Percentiles rank a stretch among this genome's conserved stretches.
phyloP scores from a whole-genome alignment of 2,113 vertebrate species.

The Psophia crepitans region DNA sequence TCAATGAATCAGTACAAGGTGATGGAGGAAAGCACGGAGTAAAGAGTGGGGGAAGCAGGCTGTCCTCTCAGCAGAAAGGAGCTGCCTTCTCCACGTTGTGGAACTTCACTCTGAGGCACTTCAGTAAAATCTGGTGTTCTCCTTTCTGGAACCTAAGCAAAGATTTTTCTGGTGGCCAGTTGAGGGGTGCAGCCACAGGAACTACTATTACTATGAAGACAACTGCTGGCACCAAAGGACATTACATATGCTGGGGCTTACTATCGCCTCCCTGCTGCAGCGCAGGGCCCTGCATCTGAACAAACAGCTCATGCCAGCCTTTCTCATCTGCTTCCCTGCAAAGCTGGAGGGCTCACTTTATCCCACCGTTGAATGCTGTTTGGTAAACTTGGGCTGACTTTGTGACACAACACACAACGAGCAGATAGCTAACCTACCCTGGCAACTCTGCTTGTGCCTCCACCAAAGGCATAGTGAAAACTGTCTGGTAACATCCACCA shows the following conservation, averaged over 20 bases:
- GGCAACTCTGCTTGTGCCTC: background rate
- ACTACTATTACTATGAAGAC: fast-evolving
- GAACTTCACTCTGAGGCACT: background rate
- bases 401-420: background rate
- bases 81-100: background rate
- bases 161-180: background rate
- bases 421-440: background rate
- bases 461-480: background rate
- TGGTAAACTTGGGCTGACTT: background rate
- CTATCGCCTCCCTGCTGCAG: background rate
- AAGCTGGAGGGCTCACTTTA: background rate
- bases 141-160: background rate
- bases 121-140: background rate
- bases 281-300: background rate
- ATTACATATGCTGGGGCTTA: background rate
- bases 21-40: fast-evolving
- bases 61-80: background rate
- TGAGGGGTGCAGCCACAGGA: background rate
- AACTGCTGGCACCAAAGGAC: background rate
- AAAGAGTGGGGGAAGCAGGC: background rate
- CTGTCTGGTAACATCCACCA: background rate
- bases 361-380: background rate
- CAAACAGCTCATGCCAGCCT: background rate
- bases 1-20: background rate
- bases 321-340: background rate